Conservation (phyloP, 2,888 invertebrate genomes). For the Phlogophora meticulosa region DNA sequence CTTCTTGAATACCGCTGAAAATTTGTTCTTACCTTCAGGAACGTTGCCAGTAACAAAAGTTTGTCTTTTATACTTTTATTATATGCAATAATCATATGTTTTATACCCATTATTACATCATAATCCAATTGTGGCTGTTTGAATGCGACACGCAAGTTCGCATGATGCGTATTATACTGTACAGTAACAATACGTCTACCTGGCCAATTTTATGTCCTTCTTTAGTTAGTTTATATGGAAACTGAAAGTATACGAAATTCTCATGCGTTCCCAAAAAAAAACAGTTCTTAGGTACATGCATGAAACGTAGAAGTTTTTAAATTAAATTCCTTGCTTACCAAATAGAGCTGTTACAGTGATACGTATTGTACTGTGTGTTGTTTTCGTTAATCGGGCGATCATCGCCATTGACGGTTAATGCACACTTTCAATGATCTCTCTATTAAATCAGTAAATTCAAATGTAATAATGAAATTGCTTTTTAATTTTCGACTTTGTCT, state of each 20-base stretch:
- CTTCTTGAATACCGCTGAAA: neutral
- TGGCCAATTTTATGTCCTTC: conserved; percentile 52
- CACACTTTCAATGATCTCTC: conserved; percentile 5
- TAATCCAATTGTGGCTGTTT: conserved; percentile 64
- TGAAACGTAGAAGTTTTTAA: conserved; percentile 52
- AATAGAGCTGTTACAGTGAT: conserved; percentile 31
- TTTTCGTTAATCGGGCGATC: conserved; percentile 57
- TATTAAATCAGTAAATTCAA: conserved; percentile 23
- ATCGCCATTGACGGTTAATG: conserved; percentile 59
- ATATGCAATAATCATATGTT: conserved; percentile 59
- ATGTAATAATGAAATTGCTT: conserved; percentile 42
- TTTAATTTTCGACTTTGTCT: conserved; percentile 59
- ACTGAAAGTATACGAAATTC: conserved; percentile 42
- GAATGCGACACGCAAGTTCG: conserved; percentile 69
- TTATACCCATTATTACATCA: conserved; percentile 62
- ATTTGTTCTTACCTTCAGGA: conserved; percentile 4
- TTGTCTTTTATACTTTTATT: conserved; percentile 60
- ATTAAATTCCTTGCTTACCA: conserved; percentile 58
- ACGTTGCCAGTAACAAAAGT: conserved; percentile 29
- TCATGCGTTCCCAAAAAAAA: conserved; percentile 54
- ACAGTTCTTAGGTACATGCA: conserved; percentile 41
- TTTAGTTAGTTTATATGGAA: conserved; percentile 31
- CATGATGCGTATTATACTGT: conserved; percentile 65
- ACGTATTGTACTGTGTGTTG: conserved; percentile 20
- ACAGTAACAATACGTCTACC: conserved; percentile 45